Conservation (phyloP, 2,113 vertebrate genomes). For the Pionites leucogaster region DNA sequence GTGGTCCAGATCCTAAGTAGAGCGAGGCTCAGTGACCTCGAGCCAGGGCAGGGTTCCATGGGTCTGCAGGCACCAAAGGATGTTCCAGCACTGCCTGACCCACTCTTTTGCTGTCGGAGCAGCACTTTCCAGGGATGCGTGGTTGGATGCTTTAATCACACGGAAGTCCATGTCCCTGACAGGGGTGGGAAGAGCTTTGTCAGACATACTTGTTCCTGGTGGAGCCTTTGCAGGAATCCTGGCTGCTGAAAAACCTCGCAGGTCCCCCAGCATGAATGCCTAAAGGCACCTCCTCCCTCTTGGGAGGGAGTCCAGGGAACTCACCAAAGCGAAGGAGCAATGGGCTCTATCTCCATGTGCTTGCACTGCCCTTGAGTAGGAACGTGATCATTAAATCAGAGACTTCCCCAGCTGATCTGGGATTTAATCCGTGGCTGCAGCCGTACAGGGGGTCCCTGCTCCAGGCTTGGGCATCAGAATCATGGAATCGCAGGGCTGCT, state of each 20-base stretch:
- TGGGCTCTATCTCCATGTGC: not conserved
- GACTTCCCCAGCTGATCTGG: not conserved
- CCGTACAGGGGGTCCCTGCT: accelerated
- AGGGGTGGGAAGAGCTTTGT: not conserved
- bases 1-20: not conserved
- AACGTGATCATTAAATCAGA: not conserved
- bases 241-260: not conserved
- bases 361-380: too few species aligned
- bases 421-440: not conserved
- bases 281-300: accelerated
- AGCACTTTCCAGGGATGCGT: not conserved
- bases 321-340: not conserved
- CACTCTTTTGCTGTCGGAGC: accelerated
- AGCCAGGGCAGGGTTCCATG: not conserved
- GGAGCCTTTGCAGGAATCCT: not conserved
- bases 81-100: not conserved
- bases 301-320: not conserved
- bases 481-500: not conserved
- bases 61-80: not conserved
- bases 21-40: accelerated
- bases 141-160: not conserved
- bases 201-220: not conserved
- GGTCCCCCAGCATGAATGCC: not conserved
- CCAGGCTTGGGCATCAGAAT: not conserved
- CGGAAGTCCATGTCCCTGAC: accelerated